Percentiles rank a stretch among this genome's conserved stretches.
Conservation (phyloP, 2,888 invertebrate genomes). For the Ceriagrion tenellum region DNA sequence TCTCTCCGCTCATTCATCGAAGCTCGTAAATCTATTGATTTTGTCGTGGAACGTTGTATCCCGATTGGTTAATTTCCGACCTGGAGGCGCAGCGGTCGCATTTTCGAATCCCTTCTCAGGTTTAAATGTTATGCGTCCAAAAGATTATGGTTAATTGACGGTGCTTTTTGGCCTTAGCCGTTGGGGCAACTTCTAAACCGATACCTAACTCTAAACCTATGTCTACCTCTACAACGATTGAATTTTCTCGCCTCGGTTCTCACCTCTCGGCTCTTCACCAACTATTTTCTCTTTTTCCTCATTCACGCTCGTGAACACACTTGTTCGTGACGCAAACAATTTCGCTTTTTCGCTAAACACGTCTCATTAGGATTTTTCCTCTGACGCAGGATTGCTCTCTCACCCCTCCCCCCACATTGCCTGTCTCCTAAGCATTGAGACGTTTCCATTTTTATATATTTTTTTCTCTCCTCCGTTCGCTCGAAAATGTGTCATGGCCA, state of each 20-base stretch:
- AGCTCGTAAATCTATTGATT: no score
- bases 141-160: no score
- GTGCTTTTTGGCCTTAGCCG: no score
- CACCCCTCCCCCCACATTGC: background rate
- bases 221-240: background rate
- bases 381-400: slow-evolving; percentile 19
- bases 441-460: background rate
- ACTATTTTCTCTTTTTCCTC: background rate
- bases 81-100: no score
- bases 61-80: no score
- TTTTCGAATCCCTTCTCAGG: no score
- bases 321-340: slow-evolving; percentile 15
- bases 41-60: no score
- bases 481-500: slow-evolving; percentile 61
- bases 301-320: background rate
- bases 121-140: no score
- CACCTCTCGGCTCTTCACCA: background rate
- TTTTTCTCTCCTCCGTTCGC: background rate
- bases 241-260: background rate
- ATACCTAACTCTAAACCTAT: no score
- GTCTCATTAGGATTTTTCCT: slow-evolving; percentile 54
- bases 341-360: slow-evolving; percentile 49
- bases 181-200: no score
- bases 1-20: no score
- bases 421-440: background rate